These are phyloP conservation scores for Herminia tarsipennalis DNA, from an alignment of 2,888 invertebrate genomes.

Conservation along the genomic window DNA sequence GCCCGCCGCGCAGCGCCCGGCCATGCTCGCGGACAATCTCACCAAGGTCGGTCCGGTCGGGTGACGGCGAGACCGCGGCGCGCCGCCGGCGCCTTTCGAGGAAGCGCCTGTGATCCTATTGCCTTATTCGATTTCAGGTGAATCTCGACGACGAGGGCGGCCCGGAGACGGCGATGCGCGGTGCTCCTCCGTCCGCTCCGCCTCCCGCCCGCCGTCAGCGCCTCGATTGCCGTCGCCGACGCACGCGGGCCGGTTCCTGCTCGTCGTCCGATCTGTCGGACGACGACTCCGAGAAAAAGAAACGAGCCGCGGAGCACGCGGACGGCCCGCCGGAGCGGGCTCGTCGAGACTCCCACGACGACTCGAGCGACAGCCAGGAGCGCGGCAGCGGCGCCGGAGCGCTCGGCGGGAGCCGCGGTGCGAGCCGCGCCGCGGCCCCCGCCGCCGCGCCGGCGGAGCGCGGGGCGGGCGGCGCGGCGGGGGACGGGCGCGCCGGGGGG, in stretches of 20 bases:
- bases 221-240: conserved; percentile 69
- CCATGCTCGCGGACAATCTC: conserved; percentile 86
- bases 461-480: conserved; percentile 48
- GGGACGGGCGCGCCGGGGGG: conserved; percentile 48
- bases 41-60: conserved; percentile 63
- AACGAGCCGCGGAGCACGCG: conserved; percentile 89
- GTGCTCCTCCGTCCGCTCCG: conserved; percentile 63
- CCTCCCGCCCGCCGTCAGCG: conserved; percentile 69
- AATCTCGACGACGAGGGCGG: conserved; percentile 67
- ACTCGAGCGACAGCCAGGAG: conserved; percentile 94
- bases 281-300: conserved; percentile 94
- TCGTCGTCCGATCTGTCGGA: conserved; percentile 98
- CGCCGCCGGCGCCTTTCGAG: too few relatives aligned
- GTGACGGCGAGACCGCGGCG: too few relatives aligned
- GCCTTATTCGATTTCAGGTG: conserved; percentile 45
- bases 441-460: conserved; percentile 53
- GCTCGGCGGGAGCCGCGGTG: conserved; percentile 39
- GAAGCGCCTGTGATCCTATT: conserved; percentile 9
- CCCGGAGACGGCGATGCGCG: conserved; percentile 40
- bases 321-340: conserved; percentile 86
- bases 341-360: conserved; percentile 93
- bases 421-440: conserved; percentile 43
- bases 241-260: conserved; percentile 89
- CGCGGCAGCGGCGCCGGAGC: conserved; percentile 88
- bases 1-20: conserved; percentile 82